Percentiles rank a stretch among this genome's conserved stretches.
These are phyloP conservation scores for Cichladusa arquata DNA, from an alignment of 2,113 vertebrate genomes.

Conservation along the genomic window DNA sequence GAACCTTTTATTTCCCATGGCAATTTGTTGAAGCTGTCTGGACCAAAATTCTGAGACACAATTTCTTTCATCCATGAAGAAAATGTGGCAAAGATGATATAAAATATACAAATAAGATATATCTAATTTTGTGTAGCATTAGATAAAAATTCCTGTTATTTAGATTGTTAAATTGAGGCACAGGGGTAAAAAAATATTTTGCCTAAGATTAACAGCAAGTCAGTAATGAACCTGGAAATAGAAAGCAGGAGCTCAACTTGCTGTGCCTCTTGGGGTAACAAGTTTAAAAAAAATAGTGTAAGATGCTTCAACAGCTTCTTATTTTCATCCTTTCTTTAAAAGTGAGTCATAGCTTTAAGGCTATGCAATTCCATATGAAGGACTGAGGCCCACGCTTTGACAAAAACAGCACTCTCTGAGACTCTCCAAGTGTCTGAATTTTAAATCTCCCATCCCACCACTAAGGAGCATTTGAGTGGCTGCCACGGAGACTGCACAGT, in stretches of 20 bases:
- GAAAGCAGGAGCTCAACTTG: background rate
- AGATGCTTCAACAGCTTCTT: background rate
- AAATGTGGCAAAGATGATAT: background rate
- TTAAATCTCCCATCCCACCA: background rate
- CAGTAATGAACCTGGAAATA: background rate
- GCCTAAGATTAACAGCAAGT: background rate
- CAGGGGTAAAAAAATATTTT: background rate
- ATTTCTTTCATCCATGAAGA: background rate
- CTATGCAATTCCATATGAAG: background rate
- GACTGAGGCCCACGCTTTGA: background rate
- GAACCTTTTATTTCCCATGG: background rate
- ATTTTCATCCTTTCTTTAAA: background rate
- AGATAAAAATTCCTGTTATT: background rate
- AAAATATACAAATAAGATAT: background rate
- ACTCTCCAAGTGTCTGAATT: background rate
- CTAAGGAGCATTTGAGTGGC: slow-evolving; percentile 4
- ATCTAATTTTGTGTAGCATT: background rate
- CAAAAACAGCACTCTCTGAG: background rate
- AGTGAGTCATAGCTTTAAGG: background rate
- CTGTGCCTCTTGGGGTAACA: background rate
- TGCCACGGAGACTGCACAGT: background rate
- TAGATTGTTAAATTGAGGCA: background rate
- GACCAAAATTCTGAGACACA: background rate
- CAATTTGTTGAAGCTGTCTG: background rate
- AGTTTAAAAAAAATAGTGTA: background rate